Percentiles rank a stretch among this genome's conserved stretches.
Evolutionary conservation across 2,888 invertebrate genomes (phyloP).

Genomic region (Athrips mouffetella): DNA sequence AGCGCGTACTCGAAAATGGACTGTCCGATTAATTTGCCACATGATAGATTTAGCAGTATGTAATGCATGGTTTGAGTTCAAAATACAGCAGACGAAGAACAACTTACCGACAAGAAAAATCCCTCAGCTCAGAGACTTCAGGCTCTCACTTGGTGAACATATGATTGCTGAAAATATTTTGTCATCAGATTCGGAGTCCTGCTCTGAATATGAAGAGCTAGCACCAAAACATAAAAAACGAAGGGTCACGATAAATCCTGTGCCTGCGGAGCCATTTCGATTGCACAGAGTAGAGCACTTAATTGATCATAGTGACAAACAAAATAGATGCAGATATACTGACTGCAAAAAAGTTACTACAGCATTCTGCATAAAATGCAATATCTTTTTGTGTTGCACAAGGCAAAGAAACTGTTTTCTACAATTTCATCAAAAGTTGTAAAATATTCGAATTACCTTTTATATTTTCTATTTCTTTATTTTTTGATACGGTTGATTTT

Average conservation of each 20-base stretch:
- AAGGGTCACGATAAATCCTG: not conserved
- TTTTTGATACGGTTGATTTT: no score
- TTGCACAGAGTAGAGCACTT: not conserved
- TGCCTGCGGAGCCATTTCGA: not conserved
- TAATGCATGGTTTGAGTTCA: conserved; percentile 18
- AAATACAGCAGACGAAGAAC: not conserved
- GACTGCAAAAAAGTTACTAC: not conserved
- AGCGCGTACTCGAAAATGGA: conserved; percentile 11
- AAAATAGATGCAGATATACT: not conserved
- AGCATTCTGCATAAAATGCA: not conserved
- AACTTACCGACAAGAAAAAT: not conserved
- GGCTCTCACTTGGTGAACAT: not conserved
- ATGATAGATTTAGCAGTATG: conserved; percentile 13
- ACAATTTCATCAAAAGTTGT: not conserved
- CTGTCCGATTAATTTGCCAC: conserved; percentile 11
- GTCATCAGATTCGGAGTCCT: not conserved
- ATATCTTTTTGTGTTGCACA: not conserved
- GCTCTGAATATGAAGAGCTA: not conserved
- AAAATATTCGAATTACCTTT: no score
- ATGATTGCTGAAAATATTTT: not conserved
- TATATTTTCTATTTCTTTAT: no score
- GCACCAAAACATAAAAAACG: conserved; percentile 1
- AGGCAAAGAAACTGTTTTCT: not conserved
- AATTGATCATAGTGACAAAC: not conserved
- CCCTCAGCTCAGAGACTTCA: not conserved